Evolutionary conservation across 2,888 invertebrate genomes (phyloP).

Genomic region (Pristionchus fissidentatus): DNA sequence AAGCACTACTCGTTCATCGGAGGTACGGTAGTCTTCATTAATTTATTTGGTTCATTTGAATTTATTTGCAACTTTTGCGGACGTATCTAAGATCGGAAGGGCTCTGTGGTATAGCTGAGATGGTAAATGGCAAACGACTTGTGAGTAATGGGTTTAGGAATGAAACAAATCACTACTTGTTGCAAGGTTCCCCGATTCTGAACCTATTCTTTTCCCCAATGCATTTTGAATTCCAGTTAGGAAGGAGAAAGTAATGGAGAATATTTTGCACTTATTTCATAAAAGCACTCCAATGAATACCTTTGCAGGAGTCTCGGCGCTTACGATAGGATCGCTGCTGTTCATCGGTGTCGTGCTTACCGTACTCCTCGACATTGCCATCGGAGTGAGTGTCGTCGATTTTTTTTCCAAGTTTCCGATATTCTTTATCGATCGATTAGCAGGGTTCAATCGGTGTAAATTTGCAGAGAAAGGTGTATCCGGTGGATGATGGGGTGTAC

Average conservation of each 20-base stretch:
- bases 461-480: constrained; percentile 24
- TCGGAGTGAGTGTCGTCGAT: constrained; percentile 42
- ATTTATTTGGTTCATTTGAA: background rate
- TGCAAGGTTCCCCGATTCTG: background rate
- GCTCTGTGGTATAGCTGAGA: background rate
- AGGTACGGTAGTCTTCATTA: background rate
- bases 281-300: background rate
- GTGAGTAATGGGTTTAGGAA: too few species aligned
- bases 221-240: too few species aligned
- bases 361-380: constrained; percentile 37
- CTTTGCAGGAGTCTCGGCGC: constrained; percentile 1
- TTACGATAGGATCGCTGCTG: constrained; percentile 13
- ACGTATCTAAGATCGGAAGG: too few species aligned
- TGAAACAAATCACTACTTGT: background rate
- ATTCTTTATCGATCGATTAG: background rate
- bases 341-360: constrained; percentile 25
- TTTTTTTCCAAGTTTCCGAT: background rate
- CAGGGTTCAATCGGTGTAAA: constrained; percentile 1
- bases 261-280: too few species aligned
- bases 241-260: too few species aligned
- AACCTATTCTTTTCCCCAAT: background rate
- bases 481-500: background rate
- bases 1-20: constrained; percentile 41
- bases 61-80: background rate
- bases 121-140: background rate